Base-by-base conservation (phyloP, 2,888 invertebrate genomes). In the Sesia apiformis region DNA sequence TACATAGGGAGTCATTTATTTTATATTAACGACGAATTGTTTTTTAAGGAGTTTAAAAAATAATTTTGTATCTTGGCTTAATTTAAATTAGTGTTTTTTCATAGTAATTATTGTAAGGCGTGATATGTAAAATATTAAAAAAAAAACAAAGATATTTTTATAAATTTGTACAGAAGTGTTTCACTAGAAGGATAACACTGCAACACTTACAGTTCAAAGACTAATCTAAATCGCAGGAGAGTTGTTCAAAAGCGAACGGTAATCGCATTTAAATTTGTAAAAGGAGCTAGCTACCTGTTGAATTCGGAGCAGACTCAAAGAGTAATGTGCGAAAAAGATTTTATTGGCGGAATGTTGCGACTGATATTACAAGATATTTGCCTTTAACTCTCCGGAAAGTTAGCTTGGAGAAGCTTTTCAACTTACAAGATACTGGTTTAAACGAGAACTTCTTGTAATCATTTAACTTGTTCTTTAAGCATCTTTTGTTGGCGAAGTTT, bases 211-310 rank as follows among this genome's bases (percentile, higher is more conserved):
- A 23, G 23, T 23, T 23, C 23, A 23, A 23, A 1, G 23, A 23
- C 23, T 23, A 23, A n/a, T 23, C 23, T 23, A 23, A 23, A 23
- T 2, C 1, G 23, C 23, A 23, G 23, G 23, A 23, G 23, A 23
- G 23, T 23, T 46, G 8, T 8, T 46, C 46, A 46, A 46, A 46
- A 23, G 23, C 46, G 43, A 23, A 72, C 72, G 69, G 73, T 80
- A 81, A 81, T 85, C 81, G 82, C 79, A 82, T 82, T 79, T 73
- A 76, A 81, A 84, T 81, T 80, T 77, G 72, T 76, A 78, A 80
- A 82, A 81, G 74, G 65, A 69, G 69, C 84, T 84, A 69, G 69
- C 84, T 84, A 88, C 88, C 87, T 88, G 88, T 88, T 87, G 84
- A 72, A 68, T 67, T 60, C 69, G 64, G 70, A 57, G 58, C 63